Evolutionary conservation across 2,797 vertebrate genomes (phyloP), one percentile per base, ranked within the genome.

Genomic region (Siniperca scherzeri): DNA sequence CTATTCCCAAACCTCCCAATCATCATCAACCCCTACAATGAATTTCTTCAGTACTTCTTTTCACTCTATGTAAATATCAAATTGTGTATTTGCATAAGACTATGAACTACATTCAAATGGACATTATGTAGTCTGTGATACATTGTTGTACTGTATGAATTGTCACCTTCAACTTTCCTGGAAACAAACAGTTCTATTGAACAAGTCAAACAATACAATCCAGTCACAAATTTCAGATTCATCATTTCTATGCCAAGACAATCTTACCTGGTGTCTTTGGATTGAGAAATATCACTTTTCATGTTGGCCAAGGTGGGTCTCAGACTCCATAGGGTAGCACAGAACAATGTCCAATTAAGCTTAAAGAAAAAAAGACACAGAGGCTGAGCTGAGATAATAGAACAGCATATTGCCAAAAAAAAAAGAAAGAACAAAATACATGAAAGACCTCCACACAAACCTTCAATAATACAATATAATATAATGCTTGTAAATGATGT

Each of bases 241-340:
- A 11, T 21, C 0, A 66, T 48, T 38, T 62, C 5, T 12, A 22
- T 25, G 33, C 2, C 56, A 46, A 52, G 4, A 21, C 3, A 61
- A 22, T 65, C 21, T 44, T 25, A 93, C 92, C 81, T 77, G 69
- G 86, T 96, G 60, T 95, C 89, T 82, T 89, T 95, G 84, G 96
- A 87, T 14, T 95, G 92, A 36, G 95, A 96, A 56, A 93, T 82
- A 16, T 94, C 92, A 73, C 93, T 93, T 87, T 93, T 96, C 85
- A 96, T 95, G 80, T 90, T 95, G 52, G 87, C 87, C 73, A 97
- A 56, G 12, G 94, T 96, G 13, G 88, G 86, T 84, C 83, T 94
- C 70, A 96, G 83, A 86, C 92, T 93, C 91, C 92, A 95, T 52
- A 96, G 72, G 38, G 94, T 93, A 55, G 91, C 91, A 74, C 92